These are phyloP conservation scores for Nomada ferruginata DNA, from an alignment of 2,888 invertebrate genomes.

Conservation along the genomic window DNA sequence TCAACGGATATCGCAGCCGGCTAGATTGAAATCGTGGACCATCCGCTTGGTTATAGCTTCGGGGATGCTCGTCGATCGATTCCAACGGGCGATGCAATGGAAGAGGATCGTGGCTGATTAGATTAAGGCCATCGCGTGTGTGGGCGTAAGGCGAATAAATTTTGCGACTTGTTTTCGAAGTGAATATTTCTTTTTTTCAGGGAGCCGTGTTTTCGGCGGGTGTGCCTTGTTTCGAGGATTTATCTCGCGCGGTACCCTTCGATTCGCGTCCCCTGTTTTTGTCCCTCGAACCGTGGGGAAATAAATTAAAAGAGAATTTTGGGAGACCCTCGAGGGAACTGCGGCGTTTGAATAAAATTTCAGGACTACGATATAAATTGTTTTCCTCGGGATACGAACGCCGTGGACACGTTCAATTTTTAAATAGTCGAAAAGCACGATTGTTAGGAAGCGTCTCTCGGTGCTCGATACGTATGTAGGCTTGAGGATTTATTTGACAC, in stretches of 20 bases:
- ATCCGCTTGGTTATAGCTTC: slow-evolving; percentile 31
- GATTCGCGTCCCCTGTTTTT: slow-evolving; percentile 4
- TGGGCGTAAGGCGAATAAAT: slow-evolving; percentile 46
- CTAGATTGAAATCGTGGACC: slow-evolving; percentile 65
- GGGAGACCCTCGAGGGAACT: neutral
- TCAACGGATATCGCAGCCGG: slow-evolving; percentile 37
- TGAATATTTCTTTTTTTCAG: slow-evolving; percentile 13
- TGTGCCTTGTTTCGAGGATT: slow-evolving; percentile 31
- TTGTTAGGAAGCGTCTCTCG: neutral
- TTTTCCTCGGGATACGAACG: no score
- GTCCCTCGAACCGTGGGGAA: neutral
- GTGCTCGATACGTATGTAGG: neutral
- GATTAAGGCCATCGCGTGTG: slow-evolving; percentile 47
- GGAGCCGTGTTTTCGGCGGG: slow-evolving; percentile 17
- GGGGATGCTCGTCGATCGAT: slow-evolving; percentile 43
- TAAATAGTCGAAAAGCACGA: neutral
- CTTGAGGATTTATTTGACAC: slow-evolving; percentile 1
- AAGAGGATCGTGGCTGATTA: slow-evolving; percentile 48
- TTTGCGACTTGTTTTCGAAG: slow-evolving; percentile 25
- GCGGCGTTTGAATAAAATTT: neutral
- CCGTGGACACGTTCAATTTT: slow-evolving; percentile 13
- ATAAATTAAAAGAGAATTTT: slow-evolving; percentile 29
- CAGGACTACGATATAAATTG: neutral
- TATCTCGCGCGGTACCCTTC: slow-evolving; percentile 27
- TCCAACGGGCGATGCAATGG: slow-evolving; percentile 39